Conservation (phyloP, 2,113 vertebrate genomes). For the Sardina pilchardus region DNA sequence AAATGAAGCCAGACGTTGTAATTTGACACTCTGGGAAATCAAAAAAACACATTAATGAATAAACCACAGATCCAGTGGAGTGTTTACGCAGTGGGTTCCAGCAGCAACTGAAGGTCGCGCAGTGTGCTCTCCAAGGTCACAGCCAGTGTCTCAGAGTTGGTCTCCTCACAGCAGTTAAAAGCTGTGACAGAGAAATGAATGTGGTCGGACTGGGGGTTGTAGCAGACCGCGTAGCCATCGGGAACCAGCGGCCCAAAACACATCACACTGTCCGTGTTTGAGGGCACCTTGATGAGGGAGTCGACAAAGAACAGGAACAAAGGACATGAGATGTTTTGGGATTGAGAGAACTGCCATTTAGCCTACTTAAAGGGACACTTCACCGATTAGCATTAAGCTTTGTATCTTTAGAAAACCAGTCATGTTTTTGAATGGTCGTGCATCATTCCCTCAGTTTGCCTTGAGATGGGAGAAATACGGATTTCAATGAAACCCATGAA, state of each 20-base stretch:
- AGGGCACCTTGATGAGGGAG: slow-evolving; percentile 67
- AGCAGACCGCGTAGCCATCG: slow-evolving; percentile 81
- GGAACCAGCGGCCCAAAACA: slow-evolving; percentile 82
- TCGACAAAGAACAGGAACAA: neutral
- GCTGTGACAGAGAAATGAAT: slow-evolving; percentile 79
- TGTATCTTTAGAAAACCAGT: no score
- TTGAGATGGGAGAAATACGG: no score
- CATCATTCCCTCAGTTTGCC: no score
- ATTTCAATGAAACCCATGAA: no score
- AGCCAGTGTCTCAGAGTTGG: slow-evolving; percentile 73
- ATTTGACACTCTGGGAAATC: neutral
- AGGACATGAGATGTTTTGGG: no score
- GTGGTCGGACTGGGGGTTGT: slow-evolving; percentile 77
- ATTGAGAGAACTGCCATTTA: no score
- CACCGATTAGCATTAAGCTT: no score
- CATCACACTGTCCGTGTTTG: slow-evolving; percentile 81
- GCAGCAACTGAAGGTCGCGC: slow-evolving; percentile 69
- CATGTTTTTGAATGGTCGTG: no score
- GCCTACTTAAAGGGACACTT: no score
- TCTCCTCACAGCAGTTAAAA: slow-evolving; percentile 84
- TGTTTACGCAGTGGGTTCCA: slow-evolving; percentile 63
- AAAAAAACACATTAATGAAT: neutral
- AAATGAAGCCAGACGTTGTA: neutral
- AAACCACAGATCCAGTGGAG: neutral
- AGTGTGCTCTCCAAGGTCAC: slow-evolving; percentile 67